Conservation (phyloP, 2,113 vertebrate genomes). For the Perca fluviatilis region DNA sequence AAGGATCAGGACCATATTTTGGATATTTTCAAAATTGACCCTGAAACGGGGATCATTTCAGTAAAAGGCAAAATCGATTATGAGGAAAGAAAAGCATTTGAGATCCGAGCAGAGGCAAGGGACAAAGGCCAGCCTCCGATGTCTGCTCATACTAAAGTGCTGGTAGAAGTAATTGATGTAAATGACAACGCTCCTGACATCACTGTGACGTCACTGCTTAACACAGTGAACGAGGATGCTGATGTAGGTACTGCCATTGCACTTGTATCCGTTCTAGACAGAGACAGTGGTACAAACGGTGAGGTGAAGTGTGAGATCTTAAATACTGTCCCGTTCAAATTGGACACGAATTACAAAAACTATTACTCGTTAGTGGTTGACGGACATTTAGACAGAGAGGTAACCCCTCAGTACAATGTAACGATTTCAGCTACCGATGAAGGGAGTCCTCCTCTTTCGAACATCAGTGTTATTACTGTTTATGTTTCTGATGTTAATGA, state of each 20-base stretch:
- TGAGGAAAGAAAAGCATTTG: constrained; percentile 86
- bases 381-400: constrained; percentile 85
- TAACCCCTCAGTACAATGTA: constrained; percentile 83
- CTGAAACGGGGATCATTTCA: constrained; percentile 85
- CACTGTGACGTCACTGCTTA: constrained; percentile 81
- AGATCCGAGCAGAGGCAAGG: constrained; percentile 87
- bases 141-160: constrained; percentile 85
- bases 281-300: constrained; percentile 84
- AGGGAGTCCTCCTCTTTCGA: constrained; percentile 84
- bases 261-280: constrained; percentile 86
- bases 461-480: constrained; percentile 76
- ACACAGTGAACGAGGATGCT: constrained; percentile 85
- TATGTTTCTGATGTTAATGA: constrained; percentile 89
- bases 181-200: constrained; percentile 86
- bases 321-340: constrained; percentile 79
- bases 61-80: constrained; percentile 87
- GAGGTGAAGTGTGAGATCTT: constrained; percentile 81
- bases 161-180: constrained; percentile 84
- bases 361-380: constrained; percentile 87
- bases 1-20: constrained; percentile 84
- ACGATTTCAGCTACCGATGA: constrained; percentile 84
- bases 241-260: constrained; percentile 86
- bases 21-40: constrained; percentile 86
- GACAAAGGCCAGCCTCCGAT: constrained; percentile 86
- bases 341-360: constrained; percentile 78